Percentiles rank a stretch among this genome's conserved stretches.
Evolutionary conservation across 2,888 invertebrate species (phyloP).

Genomic region (Trissoscelio sp.): DNA sequence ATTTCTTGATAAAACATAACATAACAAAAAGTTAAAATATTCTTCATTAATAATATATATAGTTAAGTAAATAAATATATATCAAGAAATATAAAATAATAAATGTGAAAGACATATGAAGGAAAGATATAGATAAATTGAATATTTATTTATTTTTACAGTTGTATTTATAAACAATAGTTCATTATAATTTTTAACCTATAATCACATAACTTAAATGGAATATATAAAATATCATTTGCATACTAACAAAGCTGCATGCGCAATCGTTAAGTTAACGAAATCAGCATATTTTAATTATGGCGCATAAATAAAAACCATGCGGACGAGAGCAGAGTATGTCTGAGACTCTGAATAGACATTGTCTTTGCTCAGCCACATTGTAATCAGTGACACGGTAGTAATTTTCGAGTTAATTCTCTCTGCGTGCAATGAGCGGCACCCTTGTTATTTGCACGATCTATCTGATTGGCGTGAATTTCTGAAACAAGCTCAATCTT

Average conservation of each 20-base stretch:
- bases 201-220: neutral
- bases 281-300: slow-evolving; percentile 17
- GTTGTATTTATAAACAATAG: no score
- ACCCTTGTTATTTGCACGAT: slow-evolving; percentile 38
- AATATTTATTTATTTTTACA: no score
- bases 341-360: no score
- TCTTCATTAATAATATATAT: no score
- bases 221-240: no score
- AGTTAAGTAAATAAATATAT: no score
- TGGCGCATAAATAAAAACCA: neutral
- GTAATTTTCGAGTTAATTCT: slow-evolving; percentile 27
- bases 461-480: slow-evolving; percentile 45
- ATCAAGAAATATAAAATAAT: no score
- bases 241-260: neutral
- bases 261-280: neutral
- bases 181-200: no score
- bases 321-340: no score
- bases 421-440: slow-evolving; percentile 21
- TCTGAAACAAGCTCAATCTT: slow-evolving; percentile 44
- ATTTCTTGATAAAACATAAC: neutral
- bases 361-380: neutral
- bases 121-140: no score
- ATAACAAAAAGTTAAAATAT: no score
- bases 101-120: no score
- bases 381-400: neutral